These are phyloP conservation scores for Chrysogorgia sp. DNA, from an alignment of 92 coral and sea anemone genomes.

Conservation along the genomic window DNA sequence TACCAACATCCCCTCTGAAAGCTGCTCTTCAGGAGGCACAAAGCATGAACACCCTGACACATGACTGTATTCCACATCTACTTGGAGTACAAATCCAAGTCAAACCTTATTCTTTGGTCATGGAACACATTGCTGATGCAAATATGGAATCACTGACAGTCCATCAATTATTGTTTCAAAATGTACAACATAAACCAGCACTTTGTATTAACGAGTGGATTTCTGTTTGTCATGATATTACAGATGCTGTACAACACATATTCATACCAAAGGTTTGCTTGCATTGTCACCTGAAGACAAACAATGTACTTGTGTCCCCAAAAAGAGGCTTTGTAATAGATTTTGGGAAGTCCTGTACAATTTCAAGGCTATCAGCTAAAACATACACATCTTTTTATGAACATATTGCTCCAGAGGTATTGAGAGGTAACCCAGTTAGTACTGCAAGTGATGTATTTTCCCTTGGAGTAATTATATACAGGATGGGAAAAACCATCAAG, in stretches of 20 bases:
- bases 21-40: no score
- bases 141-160: not conserved
- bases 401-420: no score
- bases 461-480: no score
- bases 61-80: no score
- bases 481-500: no score
- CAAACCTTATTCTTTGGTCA: not conserved
- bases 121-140: not conserved
- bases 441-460: no score
- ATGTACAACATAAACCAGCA: not conserved
- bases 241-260: constrained; percentile 8
- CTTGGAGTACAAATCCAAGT: not conserved
- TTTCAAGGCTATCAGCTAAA: constrained; percentile 14
- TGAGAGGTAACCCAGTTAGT: no score
- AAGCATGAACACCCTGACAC: no score
- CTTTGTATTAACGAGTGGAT: not conserved
- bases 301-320: constrained; percentile 18
- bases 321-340: constrained; percentile 22
- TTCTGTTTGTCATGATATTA: not conserved
- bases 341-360: constrained; percentile 17
- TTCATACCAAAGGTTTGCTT: not conserved
- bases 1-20: no score
- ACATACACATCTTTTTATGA: not conserved
- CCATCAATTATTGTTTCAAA: not conserved
- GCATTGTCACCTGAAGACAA: constrained; percentile 23